Evolutionary conservation across 2,888 invertebrate genomes (phyloP).

Genomic region (Danaus chrysippus): DNA sequence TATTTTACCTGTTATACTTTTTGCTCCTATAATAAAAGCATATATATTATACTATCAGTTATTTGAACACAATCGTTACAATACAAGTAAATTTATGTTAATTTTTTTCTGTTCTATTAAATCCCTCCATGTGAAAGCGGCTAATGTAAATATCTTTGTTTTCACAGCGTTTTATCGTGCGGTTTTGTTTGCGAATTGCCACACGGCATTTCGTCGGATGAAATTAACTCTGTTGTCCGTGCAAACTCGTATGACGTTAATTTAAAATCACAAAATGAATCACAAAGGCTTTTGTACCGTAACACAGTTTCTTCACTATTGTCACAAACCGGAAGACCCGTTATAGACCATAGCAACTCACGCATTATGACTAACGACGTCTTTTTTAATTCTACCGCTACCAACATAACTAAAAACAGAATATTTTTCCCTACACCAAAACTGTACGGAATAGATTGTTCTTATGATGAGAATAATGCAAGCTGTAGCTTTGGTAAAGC

Average conservation of each 20-base stretch:
- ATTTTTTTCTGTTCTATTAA: neutral
- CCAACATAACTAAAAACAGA: constrained; percentile 73
- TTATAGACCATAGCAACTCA: constrained; percentile 73
- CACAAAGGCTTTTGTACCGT: constrained; percentile 60
- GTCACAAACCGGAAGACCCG: constrained; percentile 48
- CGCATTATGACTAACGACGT: constrained; percentile 78
- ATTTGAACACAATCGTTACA: neutral
- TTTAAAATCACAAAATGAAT: constrained; percentile 58
- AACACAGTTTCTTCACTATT: constrained; percentile 58
- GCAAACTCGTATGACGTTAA: constrained; percentile 78
- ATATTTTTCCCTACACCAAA: constrained; percentile 82
- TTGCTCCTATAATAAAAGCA: too few relatives aligned
- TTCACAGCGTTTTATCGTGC: constrained; percentile 70
- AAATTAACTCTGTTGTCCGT: constrained; percentile 65
- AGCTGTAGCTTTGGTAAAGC: constrained; percentile 59
- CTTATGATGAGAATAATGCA: constrained; percentile 54
- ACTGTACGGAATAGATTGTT: constrained; percentile 66
- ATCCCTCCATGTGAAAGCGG: neutral
- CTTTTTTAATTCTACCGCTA: constrained; percentile 76
- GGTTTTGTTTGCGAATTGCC: constrained; percentile 80
- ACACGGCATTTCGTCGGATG: constrained; percentile 59
- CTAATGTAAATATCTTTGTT: constrained; percentile 21
- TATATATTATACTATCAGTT: too few relatives aligned
- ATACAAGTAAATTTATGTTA: neutral
- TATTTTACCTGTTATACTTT: too few relatives aligned